Percentiles rank a stretch among this genome's conserved stretches.
phyloP scores from a whole-genome alignment of 2,797 vertebrate genomes.

The Dallia pectoralis region DNA sequence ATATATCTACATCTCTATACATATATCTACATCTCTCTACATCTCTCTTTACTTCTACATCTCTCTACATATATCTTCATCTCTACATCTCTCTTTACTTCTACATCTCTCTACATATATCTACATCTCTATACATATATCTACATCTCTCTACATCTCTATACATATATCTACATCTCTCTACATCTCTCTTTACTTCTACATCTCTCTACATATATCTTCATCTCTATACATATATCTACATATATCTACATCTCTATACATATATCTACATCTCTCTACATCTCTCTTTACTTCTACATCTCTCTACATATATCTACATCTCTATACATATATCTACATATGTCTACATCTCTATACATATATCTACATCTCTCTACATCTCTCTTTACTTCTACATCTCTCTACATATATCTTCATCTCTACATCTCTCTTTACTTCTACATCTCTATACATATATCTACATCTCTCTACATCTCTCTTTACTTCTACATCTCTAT shows the following conservation, averaged over 20 bases:
- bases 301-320: background rate
- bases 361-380: background rate
- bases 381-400: too few relatives aligned
- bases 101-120: background rate
- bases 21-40: background rate
- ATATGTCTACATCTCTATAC: constrained; percentile 25
- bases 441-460: too few relatives aligned
- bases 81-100: too few relatives aligned
- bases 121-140: constrained; percentile 28
- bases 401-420: constrained; percentile 1
- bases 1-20: too few relatives aligned
- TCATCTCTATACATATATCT: constrained; percentile 29
- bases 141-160: constrained; percentile 18
- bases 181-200: constrained; percentile 37
- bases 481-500: too few relatives aligned
- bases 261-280: background rate
- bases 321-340: constrained; percentile 26
- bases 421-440: too few relatives aligned
- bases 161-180: background rate
- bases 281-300: too few relatives aligned
- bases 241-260: constrained; percentile 18
- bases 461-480: constrained; percentile 18
- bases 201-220: background rate
- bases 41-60: too few relatives aligned
- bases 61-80: constrained; percentile 1